These are phyloP conservation scores for Brachyalestes nurse DNA, from an alignment of 2,797 vertebrate species.

Conservation along the genomic window DNA sequence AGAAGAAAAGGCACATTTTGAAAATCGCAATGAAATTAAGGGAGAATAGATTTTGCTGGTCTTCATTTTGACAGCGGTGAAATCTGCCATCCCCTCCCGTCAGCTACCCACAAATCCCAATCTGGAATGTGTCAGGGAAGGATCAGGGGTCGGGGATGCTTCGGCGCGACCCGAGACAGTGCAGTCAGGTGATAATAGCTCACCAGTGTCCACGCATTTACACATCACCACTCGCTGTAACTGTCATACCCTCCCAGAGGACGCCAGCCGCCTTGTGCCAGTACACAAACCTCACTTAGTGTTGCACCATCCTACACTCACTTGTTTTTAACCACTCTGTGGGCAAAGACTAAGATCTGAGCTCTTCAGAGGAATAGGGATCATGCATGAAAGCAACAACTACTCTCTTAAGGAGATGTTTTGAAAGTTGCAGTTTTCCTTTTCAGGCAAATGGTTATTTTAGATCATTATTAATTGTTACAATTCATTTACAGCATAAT, in stretches of 20 bases:
- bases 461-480: not conserved
- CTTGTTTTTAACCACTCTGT: slow-evolving; percentile 6
- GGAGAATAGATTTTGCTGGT: not conserved
- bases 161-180: slow-evolving; percentile 38
- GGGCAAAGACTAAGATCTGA: not conserved
- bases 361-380: not conserved
- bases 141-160: slow-evolving; percentile 33
- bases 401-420: not conserved
- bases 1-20: slow-evolving; percentile 60
- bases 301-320: not conserved
- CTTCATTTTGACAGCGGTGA: slow-evolving; percentile 32
- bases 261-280: slow-evolving; percentile 18
- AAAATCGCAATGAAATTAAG: slow-evolving; percentile 1
- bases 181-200: slow-evolving; percentile 47
- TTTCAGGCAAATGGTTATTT: not conserved
- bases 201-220: slow-evolving; percentile 44
- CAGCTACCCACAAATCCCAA: slow-evolving; percentile 34
- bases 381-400: not conserved
- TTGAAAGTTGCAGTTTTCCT: not conserved
- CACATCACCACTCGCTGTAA: slow-evolving; percentile 48
- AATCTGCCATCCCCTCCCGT: slow-evolving; percentile 19
- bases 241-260: slow-evolving; percentile 48
- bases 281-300: slow-evolving; percentile 22
- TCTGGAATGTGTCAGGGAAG: slow-evolving; percentile 44
- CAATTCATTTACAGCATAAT: not conserved